Percentiles rank a stretch among this genome's conserved stretches.
phyloP scores from a whole-genome alignment of 2,797 vertebrate species.

The Coranthus polyacanthus region DNA sequence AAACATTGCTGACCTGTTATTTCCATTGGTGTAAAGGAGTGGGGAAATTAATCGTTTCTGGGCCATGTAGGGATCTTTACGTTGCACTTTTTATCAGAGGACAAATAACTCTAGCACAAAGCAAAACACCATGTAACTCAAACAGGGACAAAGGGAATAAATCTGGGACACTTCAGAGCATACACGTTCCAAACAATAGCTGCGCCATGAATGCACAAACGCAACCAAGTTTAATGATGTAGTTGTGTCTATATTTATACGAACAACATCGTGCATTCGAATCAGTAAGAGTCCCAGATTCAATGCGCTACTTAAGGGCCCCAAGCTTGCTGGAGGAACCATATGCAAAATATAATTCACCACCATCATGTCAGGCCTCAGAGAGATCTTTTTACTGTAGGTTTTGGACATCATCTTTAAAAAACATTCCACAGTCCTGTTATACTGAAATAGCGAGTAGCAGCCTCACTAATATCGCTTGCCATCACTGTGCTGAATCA shows the following conservation, averaged over 20 bases:
- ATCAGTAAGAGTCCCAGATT: conserved; percentile 27
- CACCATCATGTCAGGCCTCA: conserved; percentile 23
- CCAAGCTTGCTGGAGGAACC: conserved; percentile 31
- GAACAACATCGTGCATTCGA: conserved; percentile 30
- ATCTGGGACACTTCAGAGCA: conserved; percentile 47
- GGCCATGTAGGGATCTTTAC: conserved; percentile 8
- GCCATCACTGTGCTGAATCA: too few relatives aligned
- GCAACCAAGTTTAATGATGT: conserved; percentile 45
- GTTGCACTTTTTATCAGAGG: conserved; percentile 35
- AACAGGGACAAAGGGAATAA: conserved; percentile 25
- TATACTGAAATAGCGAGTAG: neutral
- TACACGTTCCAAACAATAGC: conserved; percentile 23
- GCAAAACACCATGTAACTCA: conserved; percentile 25
- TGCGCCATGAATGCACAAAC: conserved; percentile 40
- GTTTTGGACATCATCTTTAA: conserved; percentile 14
- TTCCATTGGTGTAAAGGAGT: conserved; percentile 40
- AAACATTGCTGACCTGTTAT: conserved; percentile 66
- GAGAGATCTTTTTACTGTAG: conserved; percentile 21
- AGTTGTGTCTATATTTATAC: conserved; percentile 22
- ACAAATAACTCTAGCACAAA: conserved; percentile 46
- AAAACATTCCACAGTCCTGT: conserved; percentile 1
- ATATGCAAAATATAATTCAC: conserved; percentile 46
- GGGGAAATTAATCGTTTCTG: conserved; percentile 30
- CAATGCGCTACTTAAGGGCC: conserved; percentile 33
- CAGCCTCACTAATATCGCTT: too few relatives aligned